These are phyloP conservation scores for Willisornis vidua DNA, from an alignment of 2,113 vertebrate genomes.

Conservation along the genomic window DNA sequence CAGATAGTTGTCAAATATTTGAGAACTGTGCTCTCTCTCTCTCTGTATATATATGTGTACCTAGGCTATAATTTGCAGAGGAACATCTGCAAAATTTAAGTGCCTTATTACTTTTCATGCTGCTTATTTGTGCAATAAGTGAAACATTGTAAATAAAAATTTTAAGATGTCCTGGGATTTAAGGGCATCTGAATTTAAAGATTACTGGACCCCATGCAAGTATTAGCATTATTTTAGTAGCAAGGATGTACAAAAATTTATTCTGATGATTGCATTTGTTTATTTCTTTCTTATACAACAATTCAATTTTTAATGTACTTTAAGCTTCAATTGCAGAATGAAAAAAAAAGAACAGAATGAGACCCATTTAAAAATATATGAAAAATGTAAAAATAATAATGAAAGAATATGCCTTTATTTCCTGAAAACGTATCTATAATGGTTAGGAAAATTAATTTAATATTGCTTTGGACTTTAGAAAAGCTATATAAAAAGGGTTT, in stretches of 20 bases:
- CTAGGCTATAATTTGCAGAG: background rate
- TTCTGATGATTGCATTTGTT: background rate
- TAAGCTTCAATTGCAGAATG: background rate
- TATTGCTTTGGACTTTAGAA: background rate
- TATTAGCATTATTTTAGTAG: background rate
- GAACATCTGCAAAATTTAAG: background rate
- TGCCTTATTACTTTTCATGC: background rate
- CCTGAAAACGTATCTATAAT: background rate
- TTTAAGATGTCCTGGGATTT: background rate
- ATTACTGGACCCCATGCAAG: background rate
- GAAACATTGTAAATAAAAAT: background rate
- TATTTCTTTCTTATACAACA: background rate
- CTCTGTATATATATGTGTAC: too few species aligned
- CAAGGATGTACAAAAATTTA: background rate
- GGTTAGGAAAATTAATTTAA: slow-evolving; percentile 1
- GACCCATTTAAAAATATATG: background rate
- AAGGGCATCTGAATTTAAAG: slow-evolving; percentile 18
- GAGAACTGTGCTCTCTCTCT: background rate
- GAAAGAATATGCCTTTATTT: background rate
- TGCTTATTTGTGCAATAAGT: background rate
- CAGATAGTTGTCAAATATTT: background rate
- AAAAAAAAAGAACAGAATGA: background rate
- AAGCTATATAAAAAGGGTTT: background rate
- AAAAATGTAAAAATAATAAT: background rate
- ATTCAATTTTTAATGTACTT: background rate